phyloP scores from a whole-genome alignment of 2,113 vertebrate genomes.

The Neofelis nebulosa region DNA sequence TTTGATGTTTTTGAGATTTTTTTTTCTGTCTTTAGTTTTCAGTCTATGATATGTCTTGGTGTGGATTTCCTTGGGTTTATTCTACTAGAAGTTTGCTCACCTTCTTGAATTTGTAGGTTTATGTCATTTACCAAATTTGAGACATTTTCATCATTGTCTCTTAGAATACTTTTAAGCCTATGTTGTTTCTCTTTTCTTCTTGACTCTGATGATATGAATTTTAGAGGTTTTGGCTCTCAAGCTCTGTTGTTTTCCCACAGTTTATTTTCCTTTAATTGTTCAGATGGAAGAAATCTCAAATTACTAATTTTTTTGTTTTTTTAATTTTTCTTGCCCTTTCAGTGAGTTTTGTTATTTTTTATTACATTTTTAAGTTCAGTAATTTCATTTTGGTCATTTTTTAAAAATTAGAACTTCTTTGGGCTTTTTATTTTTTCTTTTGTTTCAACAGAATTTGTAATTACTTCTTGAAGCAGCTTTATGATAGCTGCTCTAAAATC shows the following conservation, averaged over 20 bases:
- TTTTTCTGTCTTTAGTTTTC: slow-evolving; percentile 15
- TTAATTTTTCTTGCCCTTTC: neutral
- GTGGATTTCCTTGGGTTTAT: neutral
- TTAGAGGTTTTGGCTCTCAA: neutral
- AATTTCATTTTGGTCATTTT: neutral
- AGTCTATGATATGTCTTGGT: neutral
- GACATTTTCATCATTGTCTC: neutral
- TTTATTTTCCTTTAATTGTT: neutral
- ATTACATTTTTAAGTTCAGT: neutral
- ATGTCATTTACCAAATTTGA: neutral
- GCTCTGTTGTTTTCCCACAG: neutral
- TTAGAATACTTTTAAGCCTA: neutral
- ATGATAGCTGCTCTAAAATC: neutral
- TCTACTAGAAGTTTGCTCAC: neutral
- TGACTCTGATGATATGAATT: neutral
- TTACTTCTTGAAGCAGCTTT: neutral
- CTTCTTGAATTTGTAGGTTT: neutral
- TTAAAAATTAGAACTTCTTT: neutral
- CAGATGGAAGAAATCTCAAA: neutral
- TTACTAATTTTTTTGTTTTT: neutral
- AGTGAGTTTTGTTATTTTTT: neutral
- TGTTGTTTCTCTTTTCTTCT: neutral
- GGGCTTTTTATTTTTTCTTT: neutral
- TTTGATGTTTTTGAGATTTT: neutral
- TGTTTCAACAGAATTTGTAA: neutral